Evolutionary conservation across 2,113 vertebrate genomes (phyloP).

Genomic region (Cephalopholis sonnerati): DNA sequence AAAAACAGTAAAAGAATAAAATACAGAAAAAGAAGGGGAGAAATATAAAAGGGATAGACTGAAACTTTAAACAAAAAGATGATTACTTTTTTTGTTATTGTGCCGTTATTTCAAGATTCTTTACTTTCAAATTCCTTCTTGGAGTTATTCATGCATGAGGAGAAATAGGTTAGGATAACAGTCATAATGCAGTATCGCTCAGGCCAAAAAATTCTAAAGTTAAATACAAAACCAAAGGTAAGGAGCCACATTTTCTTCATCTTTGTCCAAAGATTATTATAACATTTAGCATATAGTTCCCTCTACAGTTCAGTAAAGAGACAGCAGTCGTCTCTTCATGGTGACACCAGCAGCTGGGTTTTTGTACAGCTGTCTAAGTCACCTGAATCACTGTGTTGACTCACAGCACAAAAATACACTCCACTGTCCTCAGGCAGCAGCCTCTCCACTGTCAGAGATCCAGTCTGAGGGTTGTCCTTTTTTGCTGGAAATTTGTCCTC

Average conservation of each 20-base stretch:
- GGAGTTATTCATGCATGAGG: too few relatives aligned
- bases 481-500: background rate
- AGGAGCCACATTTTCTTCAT: too few relatives aligned
- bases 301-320: background rate
- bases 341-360: background rate
- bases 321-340: too few relatives aligned
- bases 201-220: too few relatives aligned
- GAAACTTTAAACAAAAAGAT: background rate
- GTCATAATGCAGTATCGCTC: too few relatives aligned
- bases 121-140: too few relatives aligned
- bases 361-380: slow-evolving; percentile 10
- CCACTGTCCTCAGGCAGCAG: slow-evolving; percentile 43
- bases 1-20: background rate
- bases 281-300: background rate
- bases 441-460: slow-evolving; percentile 55
- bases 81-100: too few relatives aligned
- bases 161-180: too few relatives aligned
- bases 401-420: slow-evolving; percentile 40
- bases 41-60: background rate
- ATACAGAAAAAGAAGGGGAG: background rate
- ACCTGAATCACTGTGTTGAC: slow-evolving; percentile 26
- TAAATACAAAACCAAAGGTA: too few relatives aligned
- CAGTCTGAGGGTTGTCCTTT: background rate
- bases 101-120: too few relatives aligned
- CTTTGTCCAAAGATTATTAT: too few relatives aligned